Evolutionary conservation across 2,888 invertebrate genomes (phyloP).

Genomic region (Apamea epomidion): DNA sequence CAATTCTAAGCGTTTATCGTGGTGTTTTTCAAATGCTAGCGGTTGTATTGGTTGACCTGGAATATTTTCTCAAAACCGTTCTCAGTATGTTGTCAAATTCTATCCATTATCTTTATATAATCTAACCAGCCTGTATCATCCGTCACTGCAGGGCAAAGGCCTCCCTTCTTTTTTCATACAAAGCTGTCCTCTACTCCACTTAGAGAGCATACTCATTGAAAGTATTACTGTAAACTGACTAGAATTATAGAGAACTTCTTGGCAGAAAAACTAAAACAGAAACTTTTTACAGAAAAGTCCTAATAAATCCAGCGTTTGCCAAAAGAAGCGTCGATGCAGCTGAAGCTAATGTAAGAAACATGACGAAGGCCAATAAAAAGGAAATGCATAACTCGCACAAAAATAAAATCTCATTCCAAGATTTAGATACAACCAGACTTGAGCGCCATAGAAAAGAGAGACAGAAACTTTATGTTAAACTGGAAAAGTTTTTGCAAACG

Average conservation of each 20-base stretch:
- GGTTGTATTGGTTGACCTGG: too few species aligned
- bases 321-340: slow-evolving; percentile 82
- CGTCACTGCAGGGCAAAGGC: too few species aligned
- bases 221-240: not conserved
- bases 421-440: slow-evolving; percentile 77
- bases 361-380: slow-evolving; percentile 68
- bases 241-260: not conserved
- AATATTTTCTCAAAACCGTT: not conserved
- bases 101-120: not conserved
- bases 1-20: not conserved
- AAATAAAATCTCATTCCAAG: slow-evolving; percentile 72
- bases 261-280: not conserved
- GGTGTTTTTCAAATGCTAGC: not conserved
- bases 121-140: not conserved
- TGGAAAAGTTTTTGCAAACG: slow-evolving; percentile 92
- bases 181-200: not conserved
- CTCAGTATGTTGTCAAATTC: not conserved
- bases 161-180: not conserved
- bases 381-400: slow-evolving; percentile 81
- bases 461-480: slow-evolving; percentile 91
- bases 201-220: not conserved
- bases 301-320: slow-evolving; percentile 87
- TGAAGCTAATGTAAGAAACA: slow-evolving; percentile 47
- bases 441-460: slow-evolving; percentile 91
- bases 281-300: slow-evolving; percentile 75